These are phyloP conservation scores for Ips nitidus DNA, from an alignment of 1,140 invertebrate species.

Conservation along the genomic window DNA sequence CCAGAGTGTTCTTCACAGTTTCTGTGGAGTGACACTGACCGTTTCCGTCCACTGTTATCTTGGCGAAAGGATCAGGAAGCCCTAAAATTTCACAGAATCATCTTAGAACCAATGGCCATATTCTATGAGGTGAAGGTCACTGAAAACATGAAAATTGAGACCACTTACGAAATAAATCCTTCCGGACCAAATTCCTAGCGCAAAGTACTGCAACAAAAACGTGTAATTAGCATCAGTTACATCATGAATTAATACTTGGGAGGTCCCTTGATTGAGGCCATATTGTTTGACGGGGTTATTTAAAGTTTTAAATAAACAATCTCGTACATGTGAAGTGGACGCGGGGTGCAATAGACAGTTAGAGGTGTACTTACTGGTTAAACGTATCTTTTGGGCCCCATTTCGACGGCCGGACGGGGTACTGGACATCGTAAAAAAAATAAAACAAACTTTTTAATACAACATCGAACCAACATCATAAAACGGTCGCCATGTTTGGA, in stretches of 20 bases:
- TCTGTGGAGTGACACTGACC: conserved; percentile 95
- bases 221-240: conserved; percentile 40
- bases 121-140: neutral
- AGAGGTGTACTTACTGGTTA: conserved; percentile 68
- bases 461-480: conserved; percentile 44
- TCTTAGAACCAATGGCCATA: neutral
- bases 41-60: conserved; percentile 93
- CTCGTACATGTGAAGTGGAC: neutral
- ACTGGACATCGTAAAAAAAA: conserved; percentile 64
- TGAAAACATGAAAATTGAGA: conserved; percentile 17
- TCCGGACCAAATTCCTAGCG: conserved; percentile 91
- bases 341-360: neutral
- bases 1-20: conserved; percentile 89
- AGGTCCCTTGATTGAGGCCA: conserved; percentile 46
- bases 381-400: conserved; percentile 79
- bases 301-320: neutral
- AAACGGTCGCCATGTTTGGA: conserved; percentile 42
- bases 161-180: conserved; percentile 95
- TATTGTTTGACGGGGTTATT: conserved; percentile 42
- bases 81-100: conserved; percentile 61
- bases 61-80: conserved; percentile 95
- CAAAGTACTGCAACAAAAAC: conserved; percentile 84
- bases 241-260: conserved; percentile 39
- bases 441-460: conserved; percentile 42
- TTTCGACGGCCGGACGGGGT: conserved; percentile 75